phyloP scores from a whole-genome alignment of 2,113 vertebrate species.

The Indri indri region DNA sequence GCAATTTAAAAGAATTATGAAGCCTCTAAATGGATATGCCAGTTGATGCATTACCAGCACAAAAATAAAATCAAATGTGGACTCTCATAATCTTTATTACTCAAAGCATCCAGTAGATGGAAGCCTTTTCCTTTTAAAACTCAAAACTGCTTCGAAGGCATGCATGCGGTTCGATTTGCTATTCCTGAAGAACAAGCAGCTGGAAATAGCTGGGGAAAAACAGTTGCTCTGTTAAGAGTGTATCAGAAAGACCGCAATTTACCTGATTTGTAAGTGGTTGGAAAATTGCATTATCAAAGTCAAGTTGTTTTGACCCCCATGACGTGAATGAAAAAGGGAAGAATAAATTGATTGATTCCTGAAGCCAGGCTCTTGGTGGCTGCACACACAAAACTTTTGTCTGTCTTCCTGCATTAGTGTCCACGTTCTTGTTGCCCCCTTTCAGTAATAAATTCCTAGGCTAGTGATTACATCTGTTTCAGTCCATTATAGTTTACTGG shows the following conservation, averaged over 20 bases:
- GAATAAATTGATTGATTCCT: conserved; percentile 15
- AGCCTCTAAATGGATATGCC: background rate
- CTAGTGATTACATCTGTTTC: conserved; percentile 30
- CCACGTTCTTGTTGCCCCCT: background rate
- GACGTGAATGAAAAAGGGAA: conserved; percentile 14
- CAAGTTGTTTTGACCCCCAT: conserved; percentile 27
- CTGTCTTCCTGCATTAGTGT: conserved; percentile 50
- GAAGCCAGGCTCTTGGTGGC: background rate
- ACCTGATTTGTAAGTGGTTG: conserved; percentile 52
- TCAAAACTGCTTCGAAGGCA: conserved; percentile 28
- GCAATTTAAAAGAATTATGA: conserved; percentile 40
- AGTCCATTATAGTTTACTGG: background rate
- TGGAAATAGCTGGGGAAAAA: conserved; percentile 39
- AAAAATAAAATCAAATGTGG: background rate
- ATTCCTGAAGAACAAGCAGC: background rate
- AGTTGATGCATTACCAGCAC: background rate
- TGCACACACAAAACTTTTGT: background rate
- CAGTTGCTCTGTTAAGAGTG: background rate
- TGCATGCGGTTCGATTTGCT: background rate
- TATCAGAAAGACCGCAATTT: conserved; percentile 53
- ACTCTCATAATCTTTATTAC: conserved; percentile 23
- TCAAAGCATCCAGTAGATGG: conserved; percentile 78
- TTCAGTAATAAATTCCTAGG: conserved; percentile 24
- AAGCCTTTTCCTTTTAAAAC: conserved; percentile 76
- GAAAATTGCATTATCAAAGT: conserved; percentile 54